Base-by-base conservation (phyloP, 2,113 vertebrate genomes). In the Hystrix cristata region DNA sequence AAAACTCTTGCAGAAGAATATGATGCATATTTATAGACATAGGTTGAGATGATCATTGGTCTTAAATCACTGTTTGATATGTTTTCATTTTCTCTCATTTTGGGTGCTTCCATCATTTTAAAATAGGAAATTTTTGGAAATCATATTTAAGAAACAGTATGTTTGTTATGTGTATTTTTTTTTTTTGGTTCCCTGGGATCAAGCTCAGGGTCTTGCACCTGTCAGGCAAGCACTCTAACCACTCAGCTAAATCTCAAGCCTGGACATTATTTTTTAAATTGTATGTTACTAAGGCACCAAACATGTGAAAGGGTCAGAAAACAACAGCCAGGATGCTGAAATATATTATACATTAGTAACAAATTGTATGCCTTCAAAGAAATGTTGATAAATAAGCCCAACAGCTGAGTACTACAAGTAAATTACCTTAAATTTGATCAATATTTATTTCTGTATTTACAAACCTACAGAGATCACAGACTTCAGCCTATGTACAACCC, bases 191-290 rank as follows among this genome's bases (percentile, higher is more conserved):
- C 38, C 38, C 38, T 38, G 38, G 38, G 38, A 38, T 38, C 38
- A 38, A 38, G 38, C 38, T 38, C 38, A 38, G 38, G 38, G 38
- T 38, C 38, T 38, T 38, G 38, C 38, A 38, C 38, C 38, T 38
- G 38, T 38, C 38, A 38, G 38, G 38, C 38, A 38, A 38, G 38
- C 38, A 38, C 38, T 38, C 38, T 38, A 38, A 38, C 38, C 38
- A 38, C 38, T 38, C 38, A 38, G 38, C 38, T 38, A 38, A 38
- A 38, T 38, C 38, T 38, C 38, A 38, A 38, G 38, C 38, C 38
- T 91, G 16, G 43, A 82, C 9, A 51, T 11, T 55, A 16, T 69
- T 87, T 94, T 90, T 92, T 55, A 95, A 74, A 21, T 59, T 93
- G 14, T 59, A 78, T 2, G 25, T 62, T 89, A 79, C 7, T 48